These are phyloP conservation scores for Ptilodon capucinus DNA, from an alignment of 2,888 invertebrate species.

Conservation along the genomic window DNA sequence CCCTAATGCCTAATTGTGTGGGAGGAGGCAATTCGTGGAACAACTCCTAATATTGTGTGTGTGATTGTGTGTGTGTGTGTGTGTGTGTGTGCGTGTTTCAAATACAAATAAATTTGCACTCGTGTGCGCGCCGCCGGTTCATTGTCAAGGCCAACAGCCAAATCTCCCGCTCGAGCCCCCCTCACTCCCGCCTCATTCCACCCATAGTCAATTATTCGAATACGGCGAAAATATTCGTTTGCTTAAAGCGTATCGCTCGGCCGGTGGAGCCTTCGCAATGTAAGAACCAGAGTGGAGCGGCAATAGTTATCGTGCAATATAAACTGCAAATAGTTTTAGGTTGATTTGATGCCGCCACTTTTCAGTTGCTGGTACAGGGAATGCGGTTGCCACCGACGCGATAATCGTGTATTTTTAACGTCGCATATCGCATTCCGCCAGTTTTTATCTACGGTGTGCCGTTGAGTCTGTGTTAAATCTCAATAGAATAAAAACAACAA, in stretches of 20 bases:
- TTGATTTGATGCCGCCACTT: constrained; percentile 31
- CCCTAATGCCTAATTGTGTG: constrained; percentile 69
- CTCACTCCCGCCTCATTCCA: constrained; percentile 55
- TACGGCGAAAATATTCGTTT: constrained; percentile 58
- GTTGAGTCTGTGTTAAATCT: constrained; percentile 40
- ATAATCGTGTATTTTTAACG: constrained; percentile 67
- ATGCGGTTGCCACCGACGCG: constrained; percentile 48
- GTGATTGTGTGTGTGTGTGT: constrained; percentile 62
- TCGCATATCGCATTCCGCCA: constrained; percentile 60
- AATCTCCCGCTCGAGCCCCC: constrained; percentile 74
- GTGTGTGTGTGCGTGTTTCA: constrained; percentile 61
- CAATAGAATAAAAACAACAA: constrained; percentile 37
- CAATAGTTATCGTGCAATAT: constrained; percentile 47
- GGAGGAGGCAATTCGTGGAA: constrained; percentile 77
- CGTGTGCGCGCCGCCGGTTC: constrained; percentile 78
- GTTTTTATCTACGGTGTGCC: constrained; percentile 48
- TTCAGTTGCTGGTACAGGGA: constrained; percentile 39
- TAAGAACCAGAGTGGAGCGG: constrained; percentile 37
- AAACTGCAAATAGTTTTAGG: constrained; percentile 30
- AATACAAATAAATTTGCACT: constrained; percentile 48
- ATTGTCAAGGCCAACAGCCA: constrained; percentile 81
- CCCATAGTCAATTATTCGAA: constrained; percentile 65
- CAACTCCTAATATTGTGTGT: constrained; percentile 43
- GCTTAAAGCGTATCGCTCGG: constrained; percentile 52
- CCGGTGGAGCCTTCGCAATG: constrained; percentile 36